phyloP scores from a whole-genome alignment of 2,888 invertebrate genomes.

The Hydrotaea cyrtoneurina region DNA sequence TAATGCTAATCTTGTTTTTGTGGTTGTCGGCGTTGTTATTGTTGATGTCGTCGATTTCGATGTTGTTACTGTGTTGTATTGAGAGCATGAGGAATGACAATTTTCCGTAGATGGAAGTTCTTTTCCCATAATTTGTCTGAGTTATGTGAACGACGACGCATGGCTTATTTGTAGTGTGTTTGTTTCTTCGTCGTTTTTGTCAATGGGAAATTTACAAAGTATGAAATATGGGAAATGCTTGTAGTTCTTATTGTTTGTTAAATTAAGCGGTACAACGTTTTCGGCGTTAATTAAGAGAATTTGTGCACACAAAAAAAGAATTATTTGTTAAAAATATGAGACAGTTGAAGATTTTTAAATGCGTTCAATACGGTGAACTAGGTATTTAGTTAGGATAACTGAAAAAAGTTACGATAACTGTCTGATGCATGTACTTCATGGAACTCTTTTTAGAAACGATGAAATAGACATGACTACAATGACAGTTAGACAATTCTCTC shows the following conservation, averaged over 20 bases:
- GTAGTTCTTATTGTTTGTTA: not conserved
- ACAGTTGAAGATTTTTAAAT: no score
- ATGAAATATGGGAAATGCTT: constrained; percentile 1
- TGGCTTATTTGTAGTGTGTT: not conserved
- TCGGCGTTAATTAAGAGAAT: not conserved
- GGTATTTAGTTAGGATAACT: no score
- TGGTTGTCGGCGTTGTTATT: not conserved
- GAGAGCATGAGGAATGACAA: not conserved
- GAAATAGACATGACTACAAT: no score
- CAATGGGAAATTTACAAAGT: not conserved
- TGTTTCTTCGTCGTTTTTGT: not conserved
- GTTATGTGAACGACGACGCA: not conserved
- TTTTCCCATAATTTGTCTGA: not conserved
- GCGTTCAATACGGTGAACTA: no score
- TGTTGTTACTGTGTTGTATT: not conserved
- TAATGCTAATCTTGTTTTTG: constrained; percentile 30
- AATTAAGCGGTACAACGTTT: not conserved
- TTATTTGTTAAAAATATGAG: no score
- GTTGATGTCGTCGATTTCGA: not conserved
- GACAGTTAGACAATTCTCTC: no score
- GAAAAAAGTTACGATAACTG: no score
- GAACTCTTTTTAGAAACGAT: no score
- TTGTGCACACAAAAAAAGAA: not conserved
- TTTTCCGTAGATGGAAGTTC: not conserved
- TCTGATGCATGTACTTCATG: no score